Evolutionary conservation across 2,113 vertebrate genomes (phyloP), one percentile per base, ranked within the genome.

Genomic region (Psephotus haematonotus): DNA sequence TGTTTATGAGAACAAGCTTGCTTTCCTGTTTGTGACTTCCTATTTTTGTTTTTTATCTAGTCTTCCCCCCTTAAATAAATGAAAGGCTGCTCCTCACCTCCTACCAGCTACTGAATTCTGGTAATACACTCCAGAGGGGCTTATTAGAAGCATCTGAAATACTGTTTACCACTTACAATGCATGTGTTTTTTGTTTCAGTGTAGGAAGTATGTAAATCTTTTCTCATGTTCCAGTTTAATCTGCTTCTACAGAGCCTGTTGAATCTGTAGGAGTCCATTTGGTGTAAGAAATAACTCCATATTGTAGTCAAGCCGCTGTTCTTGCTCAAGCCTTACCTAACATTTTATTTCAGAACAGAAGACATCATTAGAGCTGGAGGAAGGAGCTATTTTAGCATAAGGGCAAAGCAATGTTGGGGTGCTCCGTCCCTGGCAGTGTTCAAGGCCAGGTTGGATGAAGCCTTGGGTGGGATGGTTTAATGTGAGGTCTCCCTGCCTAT

Each of bases 1-100:
- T 53, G 64, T 86, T 88, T 62, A 46, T 60, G 72, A 84, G 55
- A 83, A 92, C 3, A 39, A 90, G 80, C 77, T 93, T 5, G 9
- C 20, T 90, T 97, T 95, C 91, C 92, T 95, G 91, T 95, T 93
- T 41, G 68, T 75, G 91, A 92, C 92, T 95, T 95, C 91, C 72
- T 91, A 41, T 92, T 87, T 79, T 79, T 70, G 24, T 75, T 70
- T 69, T 84, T 83, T 70, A 64, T 59, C 7, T 64, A 35, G 23
- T 53, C 55, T 82, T 64, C 37, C 18, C 12, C 20, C n/a, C 49
- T 59, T 69, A 37, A 75, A 35, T 57, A 52, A 67, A 7, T 11
- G 17, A 20, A 15, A 52, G 63, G 41, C 60, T 44, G 17, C 81
- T 84, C 62, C 53, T 82, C 67, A 9, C 62, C 50, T 91, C 69